Base-by-base conservation (phyloP, 2,888 invertebrate species). In the Drosophila meridionalis region DNA sequence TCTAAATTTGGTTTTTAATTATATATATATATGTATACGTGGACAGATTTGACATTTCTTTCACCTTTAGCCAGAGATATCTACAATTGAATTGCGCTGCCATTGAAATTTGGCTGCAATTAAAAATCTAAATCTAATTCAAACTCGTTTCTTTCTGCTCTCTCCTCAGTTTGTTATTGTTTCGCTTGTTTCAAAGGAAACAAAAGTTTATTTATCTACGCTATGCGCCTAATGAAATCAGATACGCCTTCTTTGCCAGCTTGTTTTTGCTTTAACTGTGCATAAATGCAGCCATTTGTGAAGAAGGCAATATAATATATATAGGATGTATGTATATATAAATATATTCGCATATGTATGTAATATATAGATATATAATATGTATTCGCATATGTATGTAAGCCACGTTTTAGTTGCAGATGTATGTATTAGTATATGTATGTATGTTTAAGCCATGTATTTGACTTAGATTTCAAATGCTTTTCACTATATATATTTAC, bases 31-130 rank as follows among this genome's bases (percentile, higher is more conserved):
- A 14, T 40, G 2, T 48, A 61, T 62, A 53, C 30, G 28, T 56
- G 26, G 30, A 6, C 61, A 40, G 69, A 47, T 78, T 80, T 84
- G 84, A 84, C 84, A 87, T 84, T 84, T 81, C 87, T 72, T 83
- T 89, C 89, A 76, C 89, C 89, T 84, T 79, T 83, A 61, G 57
- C 28, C 65, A 63, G 59, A 48, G 30, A 26, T 57, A 47, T 47
- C 53, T 57, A 59, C 73, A 86, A 83, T 88, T 75, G 78, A 42
- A 26, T 62, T 50, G 14, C 34, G 28, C 43, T 74, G 67, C 9
- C 50, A 71, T 66, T 69, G 45, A 57, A 59, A 64, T 73, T 61
- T 12, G 45, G 53, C 58, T 72, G 55, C 55, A 69, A 73, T 80
- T 88, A 68, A 66, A 12, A 48, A n/a, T n/a, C 50, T 8, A 48